Evolutionary conservation across 2,113 vertebrate species (phyloP).

Genomic region (Anthoscopus minutus): DNA sequence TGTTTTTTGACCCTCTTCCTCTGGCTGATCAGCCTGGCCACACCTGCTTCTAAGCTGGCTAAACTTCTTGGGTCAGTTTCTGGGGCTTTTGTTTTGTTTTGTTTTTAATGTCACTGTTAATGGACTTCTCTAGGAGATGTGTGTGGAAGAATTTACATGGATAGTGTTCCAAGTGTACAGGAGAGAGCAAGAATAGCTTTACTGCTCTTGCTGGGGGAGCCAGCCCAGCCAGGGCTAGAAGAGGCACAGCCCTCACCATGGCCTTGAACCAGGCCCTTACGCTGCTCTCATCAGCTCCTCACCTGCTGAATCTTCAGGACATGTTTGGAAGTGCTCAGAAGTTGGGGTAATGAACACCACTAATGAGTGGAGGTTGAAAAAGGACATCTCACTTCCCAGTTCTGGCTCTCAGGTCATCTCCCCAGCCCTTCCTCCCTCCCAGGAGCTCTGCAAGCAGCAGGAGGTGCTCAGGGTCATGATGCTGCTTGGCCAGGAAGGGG

Average conservation of each 20-base stretch:
- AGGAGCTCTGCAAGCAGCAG: neutral
- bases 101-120: neutral
- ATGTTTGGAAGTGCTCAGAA: neutral
- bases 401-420: neutral
- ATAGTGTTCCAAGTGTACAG: neutral
- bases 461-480: rapidly evolving
- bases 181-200: neutral
- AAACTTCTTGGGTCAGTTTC: neutral
- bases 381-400: neutral
- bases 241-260: neutral
- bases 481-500: neutral
- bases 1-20: neutral
- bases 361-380: neutral
- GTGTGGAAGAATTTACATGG: neutral
- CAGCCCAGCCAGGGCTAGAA: neutral
- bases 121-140: neutral
- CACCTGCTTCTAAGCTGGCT: neutral
- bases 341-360: rapidly evolving
- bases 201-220: neutral
- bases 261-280: neutral
- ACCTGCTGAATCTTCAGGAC: neutral
- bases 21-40: neutral
- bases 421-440: neutral
- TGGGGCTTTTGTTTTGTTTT: no score
- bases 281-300: neutral